These are phyloP conservation scores for Conchocele bisecta DNA, from an alignment of 2,888 invertebrate species.

Conservation along the genomic window DNA sequence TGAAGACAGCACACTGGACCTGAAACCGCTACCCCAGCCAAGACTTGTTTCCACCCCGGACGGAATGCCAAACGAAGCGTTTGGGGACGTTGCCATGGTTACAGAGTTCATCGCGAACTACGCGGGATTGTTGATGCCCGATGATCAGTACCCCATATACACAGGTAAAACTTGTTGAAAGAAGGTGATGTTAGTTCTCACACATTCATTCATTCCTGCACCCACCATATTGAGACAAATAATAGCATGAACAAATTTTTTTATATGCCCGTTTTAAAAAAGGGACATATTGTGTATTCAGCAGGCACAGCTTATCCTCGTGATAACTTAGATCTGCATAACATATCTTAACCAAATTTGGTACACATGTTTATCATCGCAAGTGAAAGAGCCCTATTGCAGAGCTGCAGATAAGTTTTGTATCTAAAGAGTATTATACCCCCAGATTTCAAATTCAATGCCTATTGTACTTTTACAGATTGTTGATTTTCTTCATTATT, in stretches of 20 bases:
- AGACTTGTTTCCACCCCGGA: conserved; percentile 81
- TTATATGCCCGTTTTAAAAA: too few relatives aligned
- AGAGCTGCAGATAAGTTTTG: too few relatives aligned
- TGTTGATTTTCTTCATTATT: too few relatives aligned
- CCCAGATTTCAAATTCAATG: too few relatives aligned
- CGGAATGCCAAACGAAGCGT: conserved; percentile 80
- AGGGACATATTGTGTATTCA: too few relatives aligned
- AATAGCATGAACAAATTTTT: not conserved
- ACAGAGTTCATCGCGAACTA: conserved; percentile 82
- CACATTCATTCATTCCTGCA: not conserved
- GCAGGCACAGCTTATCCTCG: too few relatives aligned
- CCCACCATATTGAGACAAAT: not conserved
- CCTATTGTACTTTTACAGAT: too few relatives aligned
- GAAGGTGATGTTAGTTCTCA: not conserved
- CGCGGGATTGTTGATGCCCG: conserved; percentile 80
- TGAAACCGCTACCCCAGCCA: conserved; percentile 76
- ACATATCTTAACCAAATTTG: too few relatives aligned
- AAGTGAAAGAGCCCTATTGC: too few relatives aligned
- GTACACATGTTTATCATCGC: too few relatives aligned
- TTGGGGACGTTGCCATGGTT: conserved; percentile 83
- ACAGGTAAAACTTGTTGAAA: conserved; percentile 61
- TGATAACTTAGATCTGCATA: not conserved
- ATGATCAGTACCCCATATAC: conserved; percentile 75
- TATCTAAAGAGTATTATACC: too few relatives aligned
- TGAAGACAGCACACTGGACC: conserved; percentile 77